A percentile compares a stretch with the other conserved stretches of the same genome.
Evolutionary conservation across 2,888 invertebrate genomes (phyloP).

Genomic region (Hirtodrosophila alboralis): DNA sequence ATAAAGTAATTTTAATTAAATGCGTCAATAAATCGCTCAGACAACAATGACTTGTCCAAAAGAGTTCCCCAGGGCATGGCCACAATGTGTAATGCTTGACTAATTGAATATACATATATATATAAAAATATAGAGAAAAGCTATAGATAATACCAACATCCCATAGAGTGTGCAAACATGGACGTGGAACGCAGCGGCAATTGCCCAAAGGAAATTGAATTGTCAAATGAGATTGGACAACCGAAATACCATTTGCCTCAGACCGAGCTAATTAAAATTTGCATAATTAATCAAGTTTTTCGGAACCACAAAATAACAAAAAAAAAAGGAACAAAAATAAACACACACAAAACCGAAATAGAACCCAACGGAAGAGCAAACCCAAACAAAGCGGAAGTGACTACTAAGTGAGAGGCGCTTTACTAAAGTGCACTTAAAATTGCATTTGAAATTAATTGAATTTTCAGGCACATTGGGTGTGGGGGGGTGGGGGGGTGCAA

Average conservation of each 20-base stretch:
- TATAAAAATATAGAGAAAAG: conserved; percentile 3
- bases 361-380: conserved; percentile 31
- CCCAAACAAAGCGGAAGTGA: conserved; percentile 55
- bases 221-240: conserved; percentile 52
- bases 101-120: conserved; percentile 59
- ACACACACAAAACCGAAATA: conserved; percentile 4
- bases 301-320: conserved; percentile 10
- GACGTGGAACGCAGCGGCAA: conserved; percentile 14
- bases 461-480: conserved; percentile 35
- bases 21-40: conserved; percentile 62
- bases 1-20: conserved; percentile 68
- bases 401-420: conserved; percentile 62
- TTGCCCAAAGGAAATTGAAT: conserved; percentile 61
- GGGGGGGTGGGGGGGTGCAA: conserved; percentile 29
- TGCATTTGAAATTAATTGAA: conserved; percentile 74
- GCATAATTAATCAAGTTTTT: conserved; percentile 72
- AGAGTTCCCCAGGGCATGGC: conserved; percentile 43
- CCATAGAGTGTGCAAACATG: conserved; percentile 41
- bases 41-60: conserved; percentile 24
- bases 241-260: conserved; percentile 19
- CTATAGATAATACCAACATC: conserved; percentile 54
- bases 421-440: conserved; percentile 68
- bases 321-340: conserved; percentile 7
- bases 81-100: conserved; percentile 50
- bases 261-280: conserved; percentile 71